phyloP scores from a whole-genome alignment of 2,888 invertebrate species.

The Microctonus aethiopoides region DNA sequence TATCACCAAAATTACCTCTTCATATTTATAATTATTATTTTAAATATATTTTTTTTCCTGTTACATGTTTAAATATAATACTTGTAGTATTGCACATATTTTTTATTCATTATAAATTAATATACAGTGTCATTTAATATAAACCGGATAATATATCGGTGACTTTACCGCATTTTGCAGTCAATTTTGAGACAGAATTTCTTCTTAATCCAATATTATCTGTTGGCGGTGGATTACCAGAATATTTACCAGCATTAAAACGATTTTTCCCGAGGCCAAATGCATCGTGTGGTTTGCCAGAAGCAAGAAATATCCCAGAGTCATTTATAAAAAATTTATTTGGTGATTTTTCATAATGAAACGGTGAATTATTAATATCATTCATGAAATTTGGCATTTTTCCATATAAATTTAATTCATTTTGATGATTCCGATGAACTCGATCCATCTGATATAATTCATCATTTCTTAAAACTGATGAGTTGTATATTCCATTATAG shows the following conservation, averaged over 20 bases:
- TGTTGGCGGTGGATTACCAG: slow-evolving; percentile 50
- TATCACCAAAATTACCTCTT: slow-evolving; percentile 19
- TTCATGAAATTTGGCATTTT: slow-evolving; percentile 37
- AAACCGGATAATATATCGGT: slow-evolving; percentile 64
- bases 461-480: slow-evolving; percentile 53
- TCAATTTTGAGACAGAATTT: slow-evolving; percentile 50
- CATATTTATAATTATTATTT: slow-evolving; percentile 19
- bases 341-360: slow-evolving; percentile 42
- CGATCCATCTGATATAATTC: slow-evolving; percentile 54
- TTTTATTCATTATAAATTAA: background rate
- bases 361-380: slow-evolving; percentile 19
- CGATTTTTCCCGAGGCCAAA: slow-evolving; percentile 61
- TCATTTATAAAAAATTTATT: slow-evolving; percentile 51
- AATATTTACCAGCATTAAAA: slow-evolving; percentile 64
- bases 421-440: slow-evolving; percentile 49
- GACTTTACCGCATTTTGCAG: slow-evolving; percentile 60
- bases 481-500: slow-evolving; percentile 37
- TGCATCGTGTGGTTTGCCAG: slow-evolving; percentile 59
- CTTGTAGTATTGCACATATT: slow-evolving; percentile 39
- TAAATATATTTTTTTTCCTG: slow-evolving; percentile 19
- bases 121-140: slow-evolving; percentile 48
- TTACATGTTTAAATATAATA: slow-evolving; percentile 22
- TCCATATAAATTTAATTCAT: slow-evolving; percentile 46
- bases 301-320: slow-evolving; percentile 52
- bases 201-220: slow-evolving; percentile 48